Conservation (phyloP, 1,140 invertebrate species). For the Drosophila saltans region DNA sequence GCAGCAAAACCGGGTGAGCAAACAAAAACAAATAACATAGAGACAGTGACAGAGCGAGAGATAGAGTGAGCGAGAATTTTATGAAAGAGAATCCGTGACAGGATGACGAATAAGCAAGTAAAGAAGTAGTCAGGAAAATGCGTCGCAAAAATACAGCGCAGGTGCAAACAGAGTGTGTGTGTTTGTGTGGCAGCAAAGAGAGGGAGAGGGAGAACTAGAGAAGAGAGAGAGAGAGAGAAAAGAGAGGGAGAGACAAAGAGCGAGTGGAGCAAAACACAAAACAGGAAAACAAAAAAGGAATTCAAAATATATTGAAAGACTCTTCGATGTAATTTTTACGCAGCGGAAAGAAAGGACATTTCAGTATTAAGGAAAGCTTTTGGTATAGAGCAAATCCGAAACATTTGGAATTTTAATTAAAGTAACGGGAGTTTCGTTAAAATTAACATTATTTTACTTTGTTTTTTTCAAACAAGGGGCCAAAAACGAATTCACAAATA, state of each 20-base stretch:
- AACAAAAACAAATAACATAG: conserved; percentile 18
- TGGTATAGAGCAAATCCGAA: no score
- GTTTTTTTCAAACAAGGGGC: no score
- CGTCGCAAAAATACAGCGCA: conserved; percentile 74
- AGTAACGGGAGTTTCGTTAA: no score
- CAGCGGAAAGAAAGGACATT: neutral
- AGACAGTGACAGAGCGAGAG: neutral
- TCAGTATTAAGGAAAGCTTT: neutral
- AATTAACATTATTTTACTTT: no score
- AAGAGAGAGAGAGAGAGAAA: conserved; percentile 3
- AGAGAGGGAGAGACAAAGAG: neutral
- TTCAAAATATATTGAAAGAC: no score
- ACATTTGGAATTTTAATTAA: no score
- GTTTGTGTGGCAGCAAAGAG: conserved; percentile 8
- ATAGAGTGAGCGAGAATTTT: conserved; percentile 11
- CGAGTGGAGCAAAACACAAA: neutral
- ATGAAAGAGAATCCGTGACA: conserved; percentile 24
- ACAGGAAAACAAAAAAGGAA: conserved; percentile 4
- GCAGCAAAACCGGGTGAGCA: conserved; percentile 17
- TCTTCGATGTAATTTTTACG: neutral
- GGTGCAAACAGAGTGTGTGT: conserved; percentile 54
- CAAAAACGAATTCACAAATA: neutral
- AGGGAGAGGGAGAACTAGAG: neutral
- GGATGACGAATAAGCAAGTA: conserved; percentile 58
- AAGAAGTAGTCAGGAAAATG: conserved; percentile 62